These are phyloP conservation scores for Zalophus californianus DNA, from an alignment of 2,797 vertebrate species.

Conservation along the genomic window DNA sequence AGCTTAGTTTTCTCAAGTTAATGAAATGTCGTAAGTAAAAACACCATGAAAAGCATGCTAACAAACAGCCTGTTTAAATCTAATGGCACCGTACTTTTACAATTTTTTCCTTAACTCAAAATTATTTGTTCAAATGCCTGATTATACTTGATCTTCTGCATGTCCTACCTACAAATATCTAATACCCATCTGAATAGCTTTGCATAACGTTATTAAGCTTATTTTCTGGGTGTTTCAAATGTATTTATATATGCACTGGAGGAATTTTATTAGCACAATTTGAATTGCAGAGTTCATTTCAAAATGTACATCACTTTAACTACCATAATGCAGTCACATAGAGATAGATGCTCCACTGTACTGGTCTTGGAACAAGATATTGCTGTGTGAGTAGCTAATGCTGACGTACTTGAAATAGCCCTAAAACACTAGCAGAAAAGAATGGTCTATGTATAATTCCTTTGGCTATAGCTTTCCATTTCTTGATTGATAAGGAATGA, in stretches of 20 bases:
- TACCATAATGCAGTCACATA: background rate
- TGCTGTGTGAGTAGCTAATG: background rate
- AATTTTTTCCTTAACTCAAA: slow-evolving; percentile 32
- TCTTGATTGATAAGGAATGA: slow-evolving; percentile 58
- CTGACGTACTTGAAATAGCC: background rate
- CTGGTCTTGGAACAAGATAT: background rate
- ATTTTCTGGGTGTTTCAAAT: slow-evolving; percentile 43
- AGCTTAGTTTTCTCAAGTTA: background rate
- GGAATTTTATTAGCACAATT: slow-evolving; percentile 5
- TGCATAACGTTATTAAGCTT: background rate
- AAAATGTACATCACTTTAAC: slow-evolving; percentile 17
- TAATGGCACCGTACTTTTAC: background rate
- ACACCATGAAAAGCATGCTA: background rate
- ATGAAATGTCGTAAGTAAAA: background rate
- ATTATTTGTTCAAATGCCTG: slow-evolving; percentile 47
- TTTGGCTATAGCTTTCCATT: slow-evolving; percentile 62
- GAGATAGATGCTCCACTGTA: background rate
- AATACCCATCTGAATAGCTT: slow-evolving; percentile 10
- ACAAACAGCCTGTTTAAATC: background rate
- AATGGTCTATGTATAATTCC: background rate
- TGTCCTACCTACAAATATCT: background rate
- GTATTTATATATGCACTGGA: background rate
- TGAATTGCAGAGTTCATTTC: slow-evolving; percentile 71
- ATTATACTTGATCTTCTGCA: background rate
- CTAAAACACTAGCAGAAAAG: slow-evolving; percentile 13